phyloP scores from a whole-genome alignment of 2,113 vertebrate species.

The Saguinus midas region DNA sequence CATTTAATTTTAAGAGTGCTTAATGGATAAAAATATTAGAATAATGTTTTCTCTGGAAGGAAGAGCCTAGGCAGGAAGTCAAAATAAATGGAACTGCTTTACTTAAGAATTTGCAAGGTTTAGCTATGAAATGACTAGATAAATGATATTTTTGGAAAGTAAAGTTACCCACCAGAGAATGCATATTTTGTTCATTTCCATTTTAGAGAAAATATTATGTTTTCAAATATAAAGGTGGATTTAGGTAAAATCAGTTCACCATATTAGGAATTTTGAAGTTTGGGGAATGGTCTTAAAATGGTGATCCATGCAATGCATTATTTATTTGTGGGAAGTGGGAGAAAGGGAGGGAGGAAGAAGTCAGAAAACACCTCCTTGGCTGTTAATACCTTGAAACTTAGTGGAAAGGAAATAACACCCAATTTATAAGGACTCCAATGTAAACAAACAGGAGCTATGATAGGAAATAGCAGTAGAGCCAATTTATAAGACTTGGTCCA shows the following conservation, averaged over 20 bases:
- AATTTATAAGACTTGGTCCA: slow-evolving; percentile 63
- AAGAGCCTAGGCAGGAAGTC: slow-evolving; percentile 63
- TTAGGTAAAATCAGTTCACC: slow-evolving; percentile 48
- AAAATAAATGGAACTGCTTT: slow-evolving; percentile 72
- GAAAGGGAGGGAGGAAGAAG: slow-evolving; percentile 39
- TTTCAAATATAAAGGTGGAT: background rate
- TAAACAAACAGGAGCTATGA: slow-evolving; percentile 76
- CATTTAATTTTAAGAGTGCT: slow-evolving; percentile 71
- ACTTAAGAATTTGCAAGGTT: slow-evolving; percentile 70
- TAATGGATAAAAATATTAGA: slow-evolving; percentile 70
- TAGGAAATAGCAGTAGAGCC: slow-evolving; percentile 65
- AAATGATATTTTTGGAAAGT: slow-evolving; percentile 42
- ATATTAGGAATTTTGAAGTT: slow-evolving; percentile 22
- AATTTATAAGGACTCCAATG: slow-evolving; percentile 73
- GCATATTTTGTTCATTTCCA: background rate
- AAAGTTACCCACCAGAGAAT: background rate
- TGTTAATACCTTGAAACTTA: slow-evolving; percentile 74
- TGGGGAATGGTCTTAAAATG: slow-evolving; percentile 37
- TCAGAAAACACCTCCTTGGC: slow-evolving; percentile 51
- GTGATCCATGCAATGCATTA: slow-evolving; percentile 47
- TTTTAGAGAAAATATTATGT: slow-evolving; percentile 33
- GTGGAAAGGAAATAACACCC: slow-evolving; percentile 76
- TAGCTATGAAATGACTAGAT: slow-evolving; percentile 60
- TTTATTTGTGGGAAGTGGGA: slow-evolving; percentile 57
- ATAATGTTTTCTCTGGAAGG: slow-evolving; percentile 73